A percentile compares a stretch with the other conserved stretches of the same genome.
Conservation (phyloP, 2,113 vertebrate genomes). For the Cephalophus harveyi region DNA sequence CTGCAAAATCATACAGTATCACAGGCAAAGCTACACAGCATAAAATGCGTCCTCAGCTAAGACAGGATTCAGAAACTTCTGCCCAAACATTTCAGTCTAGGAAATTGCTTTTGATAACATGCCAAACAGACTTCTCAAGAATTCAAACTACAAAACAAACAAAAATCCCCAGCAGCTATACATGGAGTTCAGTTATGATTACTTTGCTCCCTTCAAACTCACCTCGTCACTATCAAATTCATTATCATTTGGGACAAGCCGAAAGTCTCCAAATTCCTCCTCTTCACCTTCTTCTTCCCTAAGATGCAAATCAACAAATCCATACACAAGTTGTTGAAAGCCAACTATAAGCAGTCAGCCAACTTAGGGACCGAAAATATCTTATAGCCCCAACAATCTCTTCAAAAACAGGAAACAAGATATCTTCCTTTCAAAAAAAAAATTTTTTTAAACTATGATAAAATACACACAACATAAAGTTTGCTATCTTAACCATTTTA, state of each 20-base stretch:
- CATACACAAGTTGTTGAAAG: not conserved
- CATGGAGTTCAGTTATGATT: not conserved
- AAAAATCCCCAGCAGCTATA: not conserved
- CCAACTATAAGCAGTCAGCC: not conserved
- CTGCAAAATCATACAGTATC: slow-evolving; percentile 56
- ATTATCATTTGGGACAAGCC: slow-evolving; percentile 87
- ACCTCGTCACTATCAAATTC: slow-evolving; percentile 87
- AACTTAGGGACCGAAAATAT: not conserved
- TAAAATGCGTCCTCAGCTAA: not conserved
- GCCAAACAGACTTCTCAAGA: slow-evolving; percentile 22
- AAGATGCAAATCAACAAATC: slow-evolving; percentile 25
- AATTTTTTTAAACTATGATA: not conserved
- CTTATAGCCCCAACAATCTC: not conserved
- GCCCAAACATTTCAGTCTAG: slow-evolving; percentile 10
- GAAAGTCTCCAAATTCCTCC: slow-evolving; percentile 90
- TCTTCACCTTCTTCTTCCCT: slow-evolving; percentile 84
- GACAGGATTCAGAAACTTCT: not conserved
- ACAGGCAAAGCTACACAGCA: not conserved
- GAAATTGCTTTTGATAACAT: slow-evolving; percentile 30
- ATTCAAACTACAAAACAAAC: not conserved
- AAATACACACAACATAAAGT: not conserved
- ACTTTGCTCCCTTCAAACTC: slow-evolving; percentile 1
- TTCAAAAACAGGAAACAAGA: slow-evolving; percentile 1
- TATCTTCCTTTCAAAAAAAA: not conserved
- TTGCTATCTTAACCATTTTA: not conserved